Evolutionary conservation across 2,888 invertebrate genomes (phyloP).

Genomic region (Camponotus fellah): DNA sequence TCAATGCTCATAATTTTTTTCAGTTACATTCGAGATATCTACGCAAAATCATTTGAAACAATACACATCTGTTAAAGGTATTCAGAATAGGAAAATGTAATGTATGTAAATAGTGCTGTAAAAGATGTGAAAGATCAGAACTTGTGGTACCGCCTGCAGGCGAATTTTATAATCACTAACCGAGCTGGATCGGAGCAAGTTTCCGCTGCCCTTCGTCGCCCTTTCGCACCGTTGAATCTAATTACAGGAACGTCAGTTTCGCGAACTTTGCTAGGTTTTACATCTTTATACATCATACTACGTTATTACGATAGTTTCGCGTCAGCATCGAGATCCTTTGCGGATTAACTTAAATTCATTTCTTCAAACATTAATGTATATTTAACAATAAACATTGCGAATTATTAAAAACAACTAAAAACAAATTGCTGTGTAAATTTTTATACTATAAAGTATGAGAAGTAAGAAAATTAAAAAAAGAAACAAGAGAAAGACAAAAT

Average conservation of each 20-base stretch:
- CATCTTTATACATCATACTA: conserved; percentile 63
- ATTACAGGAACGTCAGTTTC: conserved; percentile 73
- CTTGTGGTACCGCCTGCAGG: conserved; percentile 60
- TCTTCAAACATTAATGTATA: conserved; percentile 6
- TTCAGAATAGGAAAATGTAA: conserved; percentile 10
- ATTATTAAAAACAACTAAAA: conserved; percentile 10
- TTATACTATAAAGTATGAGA: conserved; percentile 8
- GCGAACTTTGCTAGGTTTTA: conserved; percentile 67
- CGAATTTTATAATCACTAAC: conserved; percentile 72
- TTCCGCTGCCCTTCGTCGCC: conserved; percentile 53
- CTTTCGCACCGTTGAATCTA: conserved; percentile 72
- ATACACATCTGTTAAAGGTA: conserved; percentile 4
- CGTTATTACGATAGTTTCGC: conserved; percentile 54
- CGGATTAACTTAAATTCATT: conserved; percentile 34
- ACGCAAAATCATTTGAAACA: not conserved
- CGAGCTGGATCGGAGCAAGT: conserved; percentile 69
- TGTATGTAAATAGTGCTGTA: conserved; percentile 48
- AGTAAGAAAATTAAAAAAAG: not conserved
- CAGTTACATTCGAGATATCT: not conserved
- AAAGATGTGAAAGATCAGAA: conserved; percentile 56
- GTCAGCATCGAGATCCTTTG: conserved; percentile 1
- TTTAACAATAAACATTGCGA: conserved; percentile 16
- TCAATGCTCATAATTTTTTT: not conserved
- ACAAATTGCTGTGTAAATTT: not conserved
- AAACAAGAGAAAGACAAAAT: conserved; percentile 16